Base-by-base conservation (phyloP, 2,113 vertebrate species). In the Gracilinanus agilis region DNA sequence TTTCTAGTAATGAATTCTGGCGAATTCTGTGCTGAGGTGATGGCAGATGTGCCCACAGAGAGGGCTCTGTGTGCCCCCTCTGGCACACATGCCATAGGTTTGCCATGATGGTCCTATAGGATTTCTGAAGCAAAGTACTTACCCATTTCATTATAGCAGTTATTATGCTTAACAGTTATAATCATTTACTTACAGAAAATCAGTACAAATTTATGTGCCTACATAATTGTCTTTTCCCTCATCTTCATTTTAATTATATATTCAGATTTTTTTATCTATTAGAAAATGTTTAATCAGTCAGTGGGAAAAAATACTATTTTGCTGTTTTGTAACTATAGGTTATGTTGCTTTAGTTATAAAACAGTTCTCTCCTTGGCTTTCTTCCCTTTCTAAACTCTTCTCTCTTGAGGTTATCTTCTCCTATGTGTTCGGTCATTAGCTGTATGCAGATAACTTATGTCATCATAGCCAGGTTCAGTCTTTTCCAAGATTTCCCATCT, bases 221-320 rank as follows among this genome's bases (percentile, higher is more conserved):
- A 58, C 12, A 92, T 12, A 2, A 55, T 9, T 91, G 2, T 25
- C 27, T 44, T 90, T 95, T 49, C 34, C 24, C 16, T 6, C 19
- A 25, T 83, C 34, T 54, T 83, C 40, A 24, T 44, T 94, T 94
- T 90, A 34, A 40, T 54, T 53, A 25, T 12, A 88, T 53, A 54
- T 88, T 93, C 67, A 91, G 13, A 7, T 23, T 94, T 67, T 93
- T 94, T 88, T 90, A 54, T 95, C 94, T 67, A 2, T 90, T 21
- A 0, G 12, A n/a, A n/a, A 91, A 54, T 21, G 56, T 88, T 94
- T 83, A 91, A 44, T 91, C 75, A 88, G 24, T 83, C 21, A 44
- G 34, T 53, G 27, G 24, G 44, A 90, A 90, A 90, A 53, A 29
- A 24, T 67, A 34, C 23, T 44, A 19, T 88, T 88, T 40, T 89